Percentiles rank a stretch among this genome's conserved stretches.
Conservation (phyloP, 2,888 invertebrate genomes). For the Altica lythri region DNA sequence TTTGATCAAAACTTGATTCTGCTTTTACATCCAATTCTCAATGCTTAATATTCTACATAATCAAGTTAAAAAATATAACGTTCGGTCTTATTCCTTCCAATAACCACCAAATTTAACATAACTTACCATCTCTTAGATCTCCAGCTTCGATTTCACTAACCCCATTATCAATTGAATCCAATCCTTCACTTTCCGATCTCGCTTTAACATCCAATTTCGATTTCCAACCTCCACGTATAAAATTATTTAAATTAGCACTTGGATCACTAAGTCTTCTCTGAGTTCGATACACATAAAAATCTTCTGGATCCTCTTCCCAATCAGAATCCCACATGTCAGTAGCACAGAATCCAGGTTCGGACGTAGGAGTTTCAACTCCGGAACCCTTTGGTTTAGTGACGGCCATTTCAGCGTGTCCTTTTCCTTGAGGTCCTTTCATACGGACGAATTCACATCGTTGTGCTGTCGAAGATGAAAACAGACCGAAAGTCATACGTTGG, state of each 20-base stretch:
- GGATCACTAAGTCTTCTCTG: constrained; percentile 90
- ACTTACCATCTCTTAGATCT: constrained; percentile 85
- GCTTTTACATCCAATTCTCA: constrained; percentile 42
- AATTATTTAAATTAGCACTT: constrained; percentile 85
- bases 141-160: constrained; percentile 93
- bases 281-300: constrained; percentile 75
- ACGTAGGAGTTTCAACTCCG: constrained; percentile 93
- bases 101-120: not conserved
- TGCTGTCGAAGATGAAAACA: constrained; percentile 74
- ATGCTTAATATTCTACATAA: not conserved
- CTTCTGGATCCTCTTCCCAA: constrained; percentile 87
- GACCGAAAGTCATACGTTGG: constrained; percentile 92
- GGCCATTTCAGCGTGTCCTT: constrained; percentile 97
- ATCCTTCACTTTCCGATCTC: constrained; percentile 89
- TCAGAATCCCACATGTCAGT: constrained; percentile 89
- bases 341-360: constrained; percentile 82
- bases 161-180: constrained; percentile 83
- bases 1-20: no score
- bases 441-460: constrained; percentile 96
- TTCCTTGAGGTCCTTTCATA: constrained; percentile 97
- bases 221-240: constrained; percentile 81
- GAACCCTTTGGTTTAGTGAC: constrained; percentile 90
- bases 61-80: not conserved
- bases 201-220: constrained; percentile 71
- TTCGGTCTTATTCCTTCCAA: not conserved